These are phyloP conservation scores for Myiothlypis coronata DNA, from an alignment of 2,797 vertebrate genomes.

Conservation along the genomic window DNA sequence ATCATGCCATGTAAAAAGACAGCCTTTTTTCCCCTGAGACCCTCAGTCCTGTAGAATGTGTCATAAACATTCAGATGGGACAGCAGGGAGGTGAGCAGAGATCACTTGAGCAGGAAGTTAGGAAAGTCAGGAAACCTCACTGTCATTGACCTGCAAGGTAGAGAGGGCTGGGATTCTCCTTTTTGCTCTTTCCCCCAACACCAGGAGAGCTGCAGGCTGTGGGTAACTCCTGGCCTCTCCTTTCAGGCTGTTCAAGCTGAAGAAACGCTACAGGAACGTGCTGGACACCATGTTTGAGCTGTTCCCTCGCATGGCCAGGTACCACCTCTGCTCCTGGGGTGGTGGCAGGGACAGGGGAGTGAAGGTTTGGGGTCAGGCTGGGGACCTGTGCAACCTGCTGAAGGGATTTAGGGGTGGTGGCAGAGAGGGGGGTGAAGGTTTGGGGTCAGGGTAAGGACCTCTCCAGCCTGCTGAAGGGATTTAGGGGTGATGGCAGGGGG, in stretches of 20 bases:
- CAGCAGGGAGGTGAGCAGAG: not conserved
- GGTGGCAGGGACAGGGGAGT: not conserved
- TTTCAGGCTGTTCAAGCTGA: slow-evolving; percentile 92
- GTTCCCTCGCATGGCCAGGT: slow-evolving; percentile 96
- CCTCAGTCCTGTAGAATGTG: not conserved
- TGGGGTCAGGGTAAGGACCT: not conserved
- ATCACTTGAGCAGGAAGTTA: not conserved
- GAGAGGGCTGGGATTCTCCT: not conserved
- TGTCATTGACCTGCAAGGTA: not conserved
- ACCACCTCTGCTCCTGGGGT: not conserved
- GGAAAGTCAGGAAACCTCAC: not conserved
- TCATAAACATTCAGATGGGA: not conserved
- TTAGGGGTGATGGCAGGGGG: not conserved
- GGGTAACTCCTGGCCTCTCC: not conserved
- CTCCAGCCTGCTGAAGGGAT: not conserved
- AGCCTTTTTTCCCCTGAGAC: not conserved
- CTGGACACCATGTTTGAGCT: slow-evolving; percentile 98
- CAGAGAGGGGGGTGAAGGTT: not conserved
- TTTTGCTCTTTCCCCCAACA: accelerated
- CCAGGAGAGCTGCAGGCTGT: not conserved
- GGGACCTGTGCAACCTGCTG: not conserved
- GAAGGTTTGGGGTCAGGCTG: not conserved
- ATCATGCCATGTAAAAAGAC: not conserved
- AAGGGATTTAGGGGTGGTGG: not conserved
- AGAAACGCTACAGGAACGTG: slow-evolving; percentile 93